These are phyloP conservation scores for Myiagra hebetior DNA, from an alignment of 2,113 vertebrate species.

Conservation along the genomic window DNA sequence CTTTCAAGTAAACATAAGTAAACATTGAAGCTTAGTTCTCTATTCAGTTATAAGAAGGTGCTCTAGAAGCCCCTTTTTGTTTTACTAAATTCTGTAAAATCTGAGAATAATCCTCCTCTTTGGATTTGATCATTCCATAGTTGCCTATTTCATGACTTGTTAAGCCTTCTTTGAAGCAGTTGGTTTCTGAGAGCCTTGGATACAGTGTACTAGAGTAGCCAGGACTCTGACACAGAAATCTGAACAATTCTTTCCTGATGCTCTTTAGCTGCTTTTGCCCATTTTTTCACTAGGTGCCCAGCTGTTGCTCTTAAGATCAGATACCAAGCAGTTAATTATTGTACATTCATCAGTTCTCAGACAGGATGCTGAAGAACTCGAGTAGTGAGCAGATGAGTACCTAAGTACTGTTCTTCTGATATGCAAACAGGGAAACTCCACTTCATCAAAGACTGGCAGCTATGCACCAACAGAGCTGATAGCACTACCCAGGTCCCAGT, in stretches of 20 bases:
- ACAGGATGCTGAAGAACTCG: neutral
- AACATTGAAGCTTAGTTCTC: neutral
- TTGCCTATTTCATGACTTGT: neutral
- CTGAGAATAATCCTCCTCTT: neutral
- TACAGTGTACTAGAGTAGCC: neutral
- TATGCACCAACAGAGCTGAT: neutral
- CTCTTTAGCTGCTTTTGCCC: neutral
- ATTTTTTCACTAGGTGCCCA: neutral
- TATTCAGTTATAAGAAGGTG: neutral
- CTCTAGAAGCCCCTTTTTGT: neutral
- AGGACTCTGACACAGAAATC: neutral
- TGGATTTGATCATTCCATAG: neutral
- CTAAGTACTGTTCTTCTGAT: neutral
- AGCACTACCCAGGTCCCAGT: neutral
- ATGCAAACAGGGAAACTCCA: neutral
- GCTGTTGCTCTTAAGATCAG: neutral
- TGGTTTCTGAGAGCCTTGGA: neutral
- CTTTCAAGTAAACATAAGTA: neutral
- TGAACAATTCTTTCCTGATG: neutral
- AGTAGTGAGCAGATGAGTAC: neutral
- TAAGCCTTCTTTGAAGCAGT: neutral
- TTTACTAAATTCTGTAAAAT: neutral
- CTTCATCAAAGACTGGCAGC: neutral
- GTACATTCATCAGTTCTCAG: neutral
- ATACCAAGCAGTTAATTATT: neutral